Evolutionary conservation across 2,113 vertebrate species (phyloP).

Genomic region (Ophthalmolycus amberensis): DNA sequence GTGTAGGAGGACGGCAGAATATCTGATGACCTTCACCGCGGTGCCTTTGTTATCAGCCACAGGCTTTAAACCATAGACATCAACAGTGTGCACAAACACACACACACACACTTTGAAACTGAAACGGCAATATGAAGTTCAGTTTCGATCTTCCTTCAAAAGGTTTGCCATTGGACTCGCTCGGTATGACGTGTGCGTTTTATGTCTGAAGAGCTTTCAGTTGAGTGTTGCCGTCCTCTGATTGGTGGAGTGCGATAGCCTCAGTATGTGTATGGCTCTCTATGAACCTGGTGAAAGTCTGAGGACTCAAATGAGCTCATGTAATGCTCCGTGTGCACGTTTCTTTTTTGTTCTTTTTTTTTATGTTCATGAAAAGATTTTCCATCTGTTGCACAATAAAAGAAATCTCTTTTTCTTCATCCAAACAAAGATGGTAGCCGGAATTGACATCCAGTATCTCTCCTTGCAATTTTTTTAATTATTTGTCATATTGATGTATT

Average conservation of each 20-base stretch:
- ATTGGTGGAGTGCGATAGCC: neutral
- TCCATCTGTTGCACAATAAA: too few species aligned
- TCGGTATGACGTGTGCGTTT: neutral
- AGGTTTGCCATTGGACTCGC: neutral
- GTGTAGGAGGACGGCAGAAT: constrained; percentile 48
- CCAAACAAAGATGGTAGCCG: too few species aligned
- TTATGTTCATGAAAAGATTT: too few species aligned
- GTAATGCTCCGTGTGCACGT: neutral
- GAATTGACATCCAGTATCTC: neutral
- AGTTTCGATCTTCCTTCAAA: neutral
- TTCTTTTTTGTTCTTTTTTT: too few species aligned
- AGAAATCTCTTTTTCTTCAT: too few species aligned
- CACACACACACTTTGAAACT: neutral
- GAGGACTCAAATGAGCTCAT: neutral
- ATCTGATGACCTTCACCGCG: constrained; percentile 49
- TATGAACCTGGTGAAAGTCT: neutral
- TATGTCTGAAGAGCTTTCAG: neutral
- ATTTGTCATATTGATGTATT: too few species aligned
- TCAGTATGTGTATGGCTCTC: neutral
- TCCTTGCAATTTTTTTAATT: too few species aligned
- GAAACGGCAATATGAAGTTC: neutral
- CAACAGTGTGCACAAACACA: neutral
- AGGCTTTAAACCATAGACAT: constrained; percentile 13
- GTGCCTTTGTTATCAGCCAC: constrained; percentile 45
- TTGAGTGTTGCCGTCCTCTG: neutral